Evolutionary conservation across 2,113 vertebrate genomes (phyloP).

Genomic region (Damaliscus lunatus): DNA sequence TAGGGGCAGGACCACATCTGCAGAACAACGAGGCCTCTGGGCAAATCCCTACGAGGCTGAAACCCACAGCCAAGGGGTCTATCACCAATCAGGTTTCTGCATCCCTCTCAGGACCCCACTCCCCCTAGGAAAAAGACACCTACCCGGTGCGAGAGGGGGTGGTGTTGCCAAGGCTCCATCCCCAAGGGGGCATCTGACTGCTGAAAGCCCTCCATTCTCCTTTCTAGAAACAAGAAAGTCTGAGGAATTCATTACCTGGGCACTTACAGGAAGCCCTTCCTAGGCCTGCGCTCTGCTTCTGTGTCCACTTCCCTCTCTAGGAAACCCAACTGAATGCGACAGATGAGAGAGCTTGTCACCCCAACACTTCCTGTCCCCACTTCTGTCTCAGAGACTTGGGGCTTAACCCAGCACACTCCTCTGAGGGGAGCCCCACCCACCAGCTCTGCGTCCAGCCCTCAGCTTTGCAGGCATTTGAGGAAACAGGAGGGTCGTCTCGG

Average conservation of each 20-base stretch:
- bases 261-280: background rate
- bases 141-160: accelerated
- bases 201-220: background rate
- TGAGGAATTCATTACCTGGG: background rate
- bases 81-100: background rate
- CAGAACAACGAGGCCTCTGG: background rate
- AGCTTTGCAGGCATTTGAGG: background rate
- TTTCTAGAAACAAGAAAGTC: background rate
- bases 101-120: background rate
- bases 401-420: accelerated
- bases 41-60: background rate
- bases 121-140: background rate
- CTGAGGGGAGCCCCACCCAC: background rate
- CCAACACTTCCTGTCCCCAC: background rate
- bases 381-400: background rate
- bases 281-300: accelerated
- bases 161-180: background rate
- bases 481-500: accelerated
- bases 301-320: background rate
- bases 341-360: background rate
- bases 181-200: background rate
- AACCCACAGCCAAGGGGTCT: background rate
- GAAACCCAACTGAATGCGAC: accelerated
- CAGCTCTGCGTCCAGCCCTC: background rate
- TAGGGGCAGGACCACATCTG: background rate